Percentiles rank a stretch among this genome's conserved stretches.
Evolutionary conservation across 2,888 invertebrate genomes (phyloP).

Genomic region (Drosophila limbata): DNA sequence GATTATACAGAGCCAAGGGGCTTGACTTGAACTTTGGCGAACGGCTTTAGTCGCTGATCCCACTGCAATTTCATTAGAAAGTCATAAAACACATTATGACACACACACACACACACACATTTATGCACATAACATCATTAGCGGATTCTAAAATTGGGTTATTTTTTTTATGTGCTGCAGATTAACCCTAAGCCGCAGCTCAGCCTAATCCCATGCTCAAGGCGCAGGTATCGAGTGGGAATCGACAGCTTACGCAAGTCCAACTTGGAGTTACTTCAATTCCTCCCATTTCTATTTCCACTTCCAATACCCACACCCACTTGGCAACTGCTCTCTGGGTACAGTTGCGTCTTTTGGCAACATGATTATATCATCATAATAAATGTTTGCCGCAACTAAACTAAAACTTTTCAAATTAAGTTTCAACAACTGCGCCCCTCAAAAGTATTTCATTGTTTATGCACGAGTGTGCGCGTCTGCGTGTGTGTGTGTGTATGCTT

Average conservation of each 20-base stretch:
- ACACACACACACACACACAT: not conserved
- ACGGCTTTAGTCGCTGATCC: constrained; percentile 47
- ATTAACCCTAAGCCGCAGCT: constrained; percentile 40
- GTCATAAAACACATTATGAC: constrained; percentile 68
- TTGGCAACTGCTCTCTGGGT: constrained; percentile 38
- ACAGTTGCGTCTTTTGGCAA: constrained; percentile 65
- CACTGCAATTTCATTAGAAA: constrained; percentile 65
- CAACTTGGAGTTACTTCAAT: constrained; percentile 4
- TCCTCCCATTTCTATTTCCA: not conserved
- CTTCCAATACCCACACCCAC: not conserved
- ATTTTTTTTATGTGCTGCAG: constrained; percentile 44
- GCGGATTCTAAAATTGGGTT: constrained; percentile 34
- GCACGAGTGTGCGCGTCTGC: constrained; percentile 19
- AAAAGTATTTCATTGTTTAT: constrained; percentile 58
- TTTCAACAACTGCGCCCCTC: constrained; percentile 63
- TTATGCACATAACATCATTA: constrained; percentile 39
- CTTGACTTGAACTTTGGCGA: constrained; percentile 22
- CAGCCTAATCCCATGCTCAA: constrained; percentile 1
- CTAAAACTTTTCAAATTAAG: constrained; percentile 77
- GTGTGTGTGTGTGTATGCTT: constrained; percentile 9
- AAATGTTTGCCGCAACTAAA: constrained; percentile 73
- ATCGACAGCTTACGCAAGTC: constrained; percentile 35
- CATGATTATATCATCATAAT: constrained; percentile 81
- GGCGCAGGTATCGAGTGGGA: constrained; percentile 28
- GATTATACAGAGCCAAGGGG: constrained; percentile 32